Base-by-base conservation (phyloP, 2,113 vertebrate species). In the Odontophorus gujanensis region DNA sequence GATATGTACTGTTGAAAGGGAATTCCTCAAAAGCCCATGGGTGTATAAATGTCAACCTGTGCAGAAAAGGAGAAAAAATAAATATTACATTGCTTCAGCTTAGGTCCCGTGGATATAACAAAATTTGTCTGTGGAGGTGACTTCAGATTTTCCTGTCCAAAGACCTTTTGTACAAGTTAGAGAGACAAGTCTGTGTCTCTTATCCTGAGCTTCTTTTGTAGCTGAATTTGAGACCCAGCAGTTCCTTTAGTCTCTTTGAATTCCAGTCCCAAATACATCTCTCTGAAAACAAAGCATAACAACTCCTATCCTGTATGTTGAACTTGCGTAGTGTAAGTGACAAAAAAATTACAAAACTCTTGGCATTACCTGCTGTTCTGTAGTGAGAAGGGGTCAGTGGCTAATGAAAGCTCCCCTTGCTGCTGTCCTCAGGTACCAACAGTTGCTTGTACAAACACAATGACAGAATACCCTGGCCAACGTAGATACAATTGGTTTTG, bases 21-120 rank as follows among this genome's bases (percentile, higher is more conserved):
- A 96, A 95, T 91, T 96, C 89, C 85, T 93, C 50, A n/a, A 76
- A 51, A 6, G 82, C 61, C 53, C 59, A n/a, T 6, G 11, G 32
- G 43, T 68, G 38, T 89, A 72, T 78, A 94, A 97, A 88, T 11
- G 21, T 91, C 95, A n/a, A 85, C 36, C 63, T 91, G 82, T 76
- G 81, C 82, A 73, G 82, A 38, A 43, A 73, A 85, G 53, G 47
- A 22, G 3, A 74, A 66, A 68, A 91, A 92, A 89, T 4, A 42
- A 81, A 42, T 78, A 77, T 88, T 96, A 77, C 78, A 89, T 36
- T 90, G 48, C 87, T 91, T 79, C 62, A 68, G 58, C 61, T 84
- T 87, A 76, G 74, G 75, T 86, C 2, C 76, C 38, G 34, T 43
- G 87, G 61, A 53, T 72, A 53, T 72, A 79, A 78, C 26, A 50